These are phyloP conservation scores for Lithophane socia DNA, from an alignment of 2,888 invertebrate species.

Conservation along the genomic window DNA sequence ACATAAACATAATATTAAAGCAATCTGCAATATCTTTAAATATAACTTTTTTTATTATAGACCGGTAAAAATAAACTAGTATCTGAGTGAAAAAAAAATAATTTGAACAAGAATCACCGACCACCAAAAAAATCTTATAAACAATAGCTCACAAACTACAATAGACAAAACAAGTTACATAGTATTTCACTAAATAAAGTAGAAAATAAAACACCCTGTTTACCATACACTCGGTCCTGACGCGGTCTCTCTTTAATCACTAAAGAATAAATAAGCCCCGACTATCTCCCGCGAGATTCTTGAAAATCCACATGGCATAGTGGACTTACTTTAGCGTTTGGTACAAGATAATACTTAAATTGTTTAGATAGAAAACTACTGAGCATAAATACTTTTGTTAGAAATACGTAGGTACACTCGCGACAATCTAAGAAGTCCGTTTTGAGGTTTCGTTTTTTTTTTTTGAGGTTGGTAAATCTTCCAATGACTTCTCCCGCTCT, in stretches of 20 bases:
- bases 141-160: background rate
- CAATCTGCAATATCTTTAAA: slow-evolving; percentile 1
- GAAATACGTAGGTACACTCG: background rate
- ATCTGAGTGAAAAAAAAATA: background rate
- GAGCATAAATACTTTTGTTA: background rate
- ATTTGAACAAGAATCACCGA: too few species aligned
- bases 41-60: background rate
- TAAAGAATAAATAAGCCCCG: slow-evolving; percentile 68
- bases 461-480: too few species aligned
- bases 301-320: slow-evolving; percentile 54
- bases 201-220: slow-evolving; percentile 44
- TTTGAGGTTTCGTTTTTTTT: too few species aligned
- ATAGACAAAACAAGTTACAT: background rate
- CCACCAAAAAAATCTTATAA: background rate
- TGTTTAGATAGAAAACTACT: background rate
- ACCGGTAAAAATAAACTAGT: background rate
- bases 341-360: slow-evolving; percentile 19
- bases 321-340: slow-evolving; percentile 26
- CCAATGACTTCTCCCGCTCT: too few species aligned
- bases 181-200: slow-evolving; percentile 34
- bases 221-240: slow-evolving; percentile 47
- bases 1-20: background rate
- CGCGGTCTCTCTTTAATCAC: slow-evolving; percentile 67
- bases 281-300: slow-evolving; percentile 54
- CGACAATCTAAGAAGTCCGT: too few species aligned